A percentile compares a stretch with the other conserved stretches of the same genome.
phyloP scores from a whole-genome alignment of 2,797 vertebrate species.

The Pygocentrus nattereri region DNA sequence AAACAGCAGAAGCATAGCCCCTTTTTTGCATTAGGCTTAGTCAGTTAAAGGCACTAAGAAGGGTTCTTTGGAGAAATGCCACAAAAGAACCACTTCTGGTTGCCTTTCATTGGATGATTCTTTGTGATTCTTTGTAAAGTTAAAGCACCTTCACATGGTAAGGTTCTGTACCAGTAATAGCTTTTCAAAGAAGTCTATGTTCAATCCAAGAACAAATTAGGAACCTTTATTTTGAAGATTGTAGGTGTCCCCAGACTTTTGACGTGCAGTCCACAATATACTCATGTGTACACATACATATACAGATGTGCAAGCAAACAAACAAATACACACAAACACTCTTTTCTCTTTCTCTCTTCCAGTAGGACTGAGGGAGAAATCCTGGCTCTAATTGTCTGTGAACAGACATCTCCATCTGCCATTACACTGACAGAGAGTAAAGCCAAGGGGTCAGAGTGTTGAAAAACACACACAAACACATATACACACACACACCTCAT shows the following conservation, averaged over 20 bases:
- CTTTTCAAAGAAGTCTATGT: too few relatives aligned
- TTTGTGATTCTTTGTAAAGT: too few relatives aligned
- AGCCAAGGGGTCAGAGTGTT: not conserved
- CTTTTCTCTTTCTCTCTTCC: not conserved
- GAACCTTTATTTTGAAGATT: not conserved
- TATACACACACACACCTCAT: conserved; percentile 49
- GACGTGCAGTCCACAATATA: not conserved
- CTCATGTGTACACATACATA: conserved; percentile 1
- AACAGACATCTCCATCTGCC: conserved; percentile 20
- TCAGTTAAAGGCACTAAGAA: too few relatives aligned
- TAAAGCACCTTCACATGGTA: too few relatives aligned
- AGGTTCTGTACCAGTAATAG: too few relatives aligned
- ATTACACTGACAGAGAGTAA: conserved; percentile 10
- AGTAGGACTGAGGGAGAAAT: not conserved
- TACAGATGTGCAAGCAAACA: not conserved
- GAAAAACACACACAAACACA: conserved; percentile 15
- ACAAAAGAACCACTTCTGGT: too few relatives aligned
- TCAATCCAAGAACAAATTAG: too few relatives aligned
- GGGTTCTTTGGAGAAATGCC: too few relatives aligned
- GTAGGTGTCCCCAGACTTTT: not conserved
- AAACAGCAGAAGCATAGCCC: too few relatives aligned
- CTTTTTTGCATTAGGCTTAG: too few relatives aligned
- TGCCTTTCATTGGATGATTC: too few relatives aligned
- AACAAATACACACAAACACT: not conserved
- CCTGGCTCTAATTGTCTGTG: not conserved